A percentile compares a stretch with the other conserved stretches of the same genome.
Evolutionary conservation across 2,797 vertebrate species (phyloP).

Genomic region (Eidolon dupreanum): DNA sequence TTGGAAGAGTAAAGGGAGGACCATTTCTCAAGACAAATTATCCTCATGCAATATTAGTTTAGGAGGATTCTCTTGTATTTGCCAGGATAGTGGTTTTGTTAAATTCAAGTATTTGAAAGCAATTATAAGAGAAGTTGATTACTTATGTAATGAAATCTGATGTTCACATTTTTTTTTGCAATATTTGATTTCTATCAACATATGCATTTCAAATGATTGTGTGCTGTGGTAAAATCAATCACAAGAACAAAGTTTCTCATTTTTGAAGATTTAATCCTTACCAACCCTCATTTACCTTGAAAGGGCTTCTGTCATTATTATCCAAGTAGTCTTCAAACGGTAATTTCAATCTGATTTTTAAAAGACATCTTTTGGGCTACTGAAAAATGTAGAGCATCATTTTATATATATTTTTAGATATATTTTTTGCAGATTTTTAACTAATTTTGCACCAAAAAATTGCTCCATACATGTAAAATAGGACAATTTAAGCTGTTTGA

Average conservation of each 20-base stretch:
- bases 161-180: background rate
- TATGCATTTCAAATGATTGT: background rate
- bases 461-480: background rate
- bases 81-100: background rate
- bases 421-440: background rate
- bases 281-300: constrained; percentile 1
- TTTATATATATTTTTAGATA: constrained; percentile 23
- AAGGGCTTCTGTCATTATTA: constrained; percentile 41
- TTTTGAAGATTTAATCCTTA: constrained; percentile 43
- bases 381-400: background rate
- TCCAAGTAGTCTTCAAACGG: background rate
- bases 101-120: constrained; percentile 35
- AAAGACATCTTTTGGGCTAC: background rate
- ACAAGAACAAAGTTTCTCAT: constrained; percentile 3
- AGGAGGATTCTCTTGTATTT: constrained; percentile 30
- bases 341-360: constrained; percentile 28
- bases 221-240: background rate
- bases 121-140: background rate
- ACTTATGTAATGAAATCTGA: constrained; percentile 15
- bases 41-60: background rate
- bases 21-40: constrained; percentile 42
- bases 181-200: constrained; percentile 11
- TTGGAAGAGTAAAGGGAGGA: constrained; percentile 41
- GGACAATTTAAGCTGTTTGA: background rate
- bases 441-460: background rate